Evolutionary conservation across 2,797 vertebrate species (phyloP).

Genomic region (Eulemur albifrons): DNA sequence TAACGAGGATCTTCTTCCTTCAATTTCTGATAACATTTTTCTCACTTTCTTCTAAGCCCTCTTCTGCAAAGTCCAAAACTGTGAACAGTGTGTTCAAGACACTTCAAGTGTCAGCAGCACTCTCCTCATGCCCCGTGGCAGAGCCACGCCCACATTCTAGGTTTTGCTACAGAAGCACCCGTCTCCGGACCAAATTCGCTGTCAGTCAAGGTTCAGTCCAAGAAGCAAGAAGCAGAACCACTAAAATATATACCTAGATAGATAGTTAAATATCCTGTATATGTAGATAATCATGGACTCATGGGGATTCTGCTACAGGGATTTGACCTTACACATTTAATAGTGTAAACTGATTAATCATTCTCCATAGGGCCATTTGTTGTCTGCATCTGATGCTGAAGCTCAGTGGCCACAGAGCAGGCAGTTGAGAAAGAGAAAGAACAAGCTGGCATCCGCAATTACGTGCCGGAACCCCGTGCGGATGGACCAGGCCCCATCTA

Average conservation of each 20-base stretch:
- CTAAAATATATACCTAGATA: neutral
- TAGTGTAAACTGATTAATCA: neutral
- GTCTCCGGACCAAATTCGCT: neutral
- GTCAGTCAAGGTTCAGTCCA: neutral
- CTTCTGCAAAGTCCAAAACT: neutral
- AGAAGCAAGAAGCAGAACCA: neutral
- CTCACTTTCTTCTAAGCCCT: neutral
- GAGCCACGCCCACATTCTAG: neutral
- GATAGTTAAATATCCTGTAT: neutral
- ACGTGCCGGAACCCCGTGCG: neutral
- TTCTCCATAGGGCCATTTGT: neutral
- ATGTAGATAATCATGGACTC: neutral
- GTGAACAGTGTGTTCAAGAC: neutral
- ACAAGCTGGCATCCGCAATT: neutral
- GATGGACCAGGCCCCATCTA: neutral
- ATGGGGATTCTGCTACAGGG: neutral
- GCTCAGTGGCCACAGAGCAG: too few relatives aligned
- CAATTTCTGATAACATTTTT: neutral
- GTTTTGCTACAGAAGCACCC: neutral
- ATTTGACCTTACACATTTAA: neutral
- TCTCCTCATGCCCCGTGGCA: neutral
- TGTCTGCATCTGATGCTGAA: neutral
- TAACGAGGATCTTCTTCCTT: neutral
- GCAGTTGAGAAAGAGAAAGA: neutral
- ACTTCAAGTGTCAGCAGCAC: neutral